Evolutionary conservation across 2,113 vertebrate species (phyloP), one percentile per base, ranked within the genome.

Genomic region (Ibidorhyncha struthersii): DNA sequence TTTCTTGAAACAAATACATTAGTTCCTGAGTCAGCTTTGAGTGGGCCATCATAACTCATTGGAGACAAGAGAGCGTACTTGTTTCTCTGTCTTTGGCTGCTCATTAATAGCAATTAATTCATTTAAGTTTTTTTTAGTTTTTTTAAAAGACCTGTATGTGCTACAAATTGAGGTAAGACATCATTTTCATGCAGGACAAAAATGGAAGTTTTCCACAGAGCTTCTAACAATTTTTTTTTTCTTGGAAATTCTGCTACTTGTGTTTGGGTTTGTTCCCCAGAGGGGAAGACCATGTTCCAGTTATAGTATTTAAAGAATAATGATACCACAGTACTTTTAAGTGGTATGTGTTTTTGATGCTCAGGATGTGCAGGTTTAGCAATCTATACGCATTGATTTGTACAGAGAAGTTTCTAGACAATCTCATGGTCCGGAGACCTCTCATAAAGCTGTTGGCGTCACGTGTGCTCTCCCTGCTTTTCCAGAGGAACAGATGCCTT

Each of bases 11-110:
- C 86, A 85, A 25, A 56, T 71, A 61, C 62, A 29, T 93, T 81
- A 94, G 53, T 88, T 96, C 94, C 93, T 91, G 91, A 96, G 91
- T 93, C 93, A 93, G 87, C 93, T 91, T 88, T 90, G 84, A 90
- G 55, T 78, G 32, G 70, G 47, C 84, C 67, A 55, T 65, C 62
- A 8, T 86, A 95, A 80, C 66, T 88, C 55, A 27, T 56, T 1
- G 18, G 66, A 80, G 84, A 88, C 0, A 3, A 90, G 58, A 82
- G 49, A 61, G 38, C 63, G 9, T 22, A 6, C 36, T 69, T 82
- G 34, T 94, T 94, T 95, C 85, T 82, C 58, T 79, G 40, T 76
- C 66, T 83, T 90, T 61, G 58, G 34, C 49, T 93, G 59, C 40
- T 91, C 56, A 63, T 79, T 95, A 95, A 79, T 84, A 84, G 43